Conservation (phyloP, 2,113 vertebrate genomes). For the Pseudolaguvia tuberculata region DNA sequence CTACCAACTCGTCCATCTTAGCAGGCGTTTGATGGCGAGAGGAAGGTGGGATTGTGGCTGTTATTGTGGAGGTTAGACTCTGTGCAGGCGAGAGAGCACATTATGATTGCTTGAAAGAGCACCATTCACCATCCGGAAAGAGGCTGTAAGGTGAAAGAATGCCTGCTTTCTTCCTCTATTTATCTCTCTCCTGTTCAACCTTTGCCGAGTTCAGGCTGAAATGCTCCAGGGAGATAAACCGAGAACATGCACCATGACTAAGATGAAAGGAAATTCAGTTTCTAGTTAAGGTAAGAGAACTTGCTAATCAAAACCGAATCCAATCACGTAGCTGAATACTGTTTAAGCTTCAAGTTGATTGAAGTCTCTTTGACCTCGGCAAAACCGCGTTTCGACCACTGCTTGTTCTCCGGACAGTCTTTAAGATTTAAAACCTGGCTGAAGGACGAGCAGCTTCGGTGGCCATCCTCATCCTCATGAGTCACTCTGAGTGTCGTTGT, state of each 20-base stretch:
- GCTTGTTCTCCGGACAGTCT: neutral
- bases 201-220: slow-evolving; percentile 26
- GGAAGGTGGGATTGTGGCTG: neutral
- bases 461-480: neutral
- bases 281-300: slow-evolving; percentile 41
- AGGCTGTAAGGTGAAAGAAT: slow-evolving; percentile 32
- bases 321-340: neutral
- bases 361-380: slow-evolving; percentile 8
- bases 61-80: slow-evolving; percentile 3
- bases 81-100: slow-evolving; percentile 31
- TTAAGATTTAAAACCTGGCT: neutral
- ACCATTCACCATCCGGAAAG: slow-evolving; percentile 28
- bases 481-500: slow-evolving; percentile 11
- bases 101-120: slow-evolving; percentile 37
- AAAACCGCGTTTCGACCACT: neutral
- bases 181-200: neutral
- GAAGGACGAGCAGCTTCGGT: slow-evolving; percentile 27
- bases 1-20: slow-evolving; percentile 35
- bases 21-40: slow-evolving; percentile 14
- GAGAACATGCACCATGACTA: slow-evolving; percentile 27
- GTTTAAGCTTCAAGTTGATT: slow-evolving; percentile 21
- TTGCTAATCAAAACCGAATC: neutral
- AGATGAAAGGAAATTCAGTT: slow-evolving; percentile 28
- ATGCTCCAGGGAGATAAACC: slow-evolving; percentile 27
- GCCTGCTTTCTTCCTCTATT: slow-evolving; percentile 5